phyloP scores from a whole-genome alignment of 2,888 invertebrate species.

The Macrophya annulata region DNA sequence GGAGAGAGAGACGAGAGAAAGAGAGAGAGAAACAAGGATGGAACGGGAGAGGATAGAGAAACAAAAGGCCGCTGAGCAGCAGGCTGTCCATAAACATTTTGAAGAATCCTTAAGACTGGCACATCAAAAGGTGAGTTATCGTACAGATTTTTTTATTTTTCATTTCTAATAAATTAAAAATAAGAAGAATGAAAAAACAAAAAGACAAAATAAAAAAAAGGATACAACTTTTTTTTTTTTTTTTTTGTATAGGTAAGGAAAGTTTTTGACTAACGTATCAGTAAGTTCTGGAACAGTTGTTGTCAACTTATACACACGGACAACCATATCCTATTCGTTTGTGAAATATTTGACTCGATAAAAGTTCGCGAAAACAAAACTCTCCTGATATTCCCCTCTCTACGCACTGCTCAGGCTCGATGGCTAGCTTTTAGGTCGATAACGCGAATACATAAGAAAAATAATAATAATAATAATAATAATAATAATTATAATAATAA shows the following conservation, averaged over 20 bases:
- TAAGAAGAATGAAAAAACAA: background rate
- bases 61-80: constrained; percentile 82
- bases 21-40: constrained; percentile 75
- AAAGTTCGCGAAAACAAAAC: constrained; percentile 25
- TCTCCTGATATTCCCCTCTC: background rate
- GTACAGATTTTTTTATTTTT: background rate
- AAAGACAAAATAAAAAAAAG: background rate
- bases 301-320: background rate
- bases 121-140: constrained; percentile 87
- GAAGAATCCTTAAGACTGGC: constrained; percentile 92
- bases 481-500: background rate
- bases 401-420: background rate
- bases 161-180: background rate
- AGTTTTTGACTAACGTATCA: background rate
- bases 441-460: background rate
- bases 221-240: no score
- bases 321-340: background rate
- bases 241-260: background rate
- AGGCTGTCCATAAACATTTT: constrained; percentile 93
- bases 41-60: constrained; percentile 84
- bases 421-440: background rate
- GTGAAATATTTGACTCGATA: constrained; percentile 6
- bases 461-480: background rate
- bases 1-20: constrained; percentile 82
- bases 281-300: background rate